Base-by-base conservation (phyloP, 1,140 invertebrate species). In the Macrotrachela quadricornifera region DNA sequence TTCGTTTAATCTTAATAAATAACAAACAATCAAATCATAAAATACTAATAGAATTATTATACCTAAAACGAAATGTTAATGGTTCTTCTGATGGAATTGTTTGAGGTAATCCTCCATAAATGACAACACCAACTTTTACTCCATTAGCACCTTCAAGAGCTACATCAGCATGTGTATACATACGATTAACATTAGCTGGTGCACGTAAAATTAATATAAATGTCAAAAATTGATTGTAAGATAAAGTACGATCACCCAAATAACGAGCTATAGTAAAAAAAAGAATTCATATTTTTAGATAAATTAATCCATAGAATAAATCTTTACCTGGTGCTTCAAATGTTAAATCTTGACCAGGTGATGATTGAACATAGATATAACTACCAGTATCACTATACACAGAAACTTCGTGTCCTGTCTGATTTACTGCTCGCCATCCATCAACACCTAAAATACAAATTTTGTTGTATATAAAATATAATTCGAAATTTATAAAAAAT, bases 211-310 rank as follows among this genome's bases (percentile, higher is more conserved):
- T 75, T 14, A 96, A 68, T 18, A 77, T 81, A 63, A 96, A 95
- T 38, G 78, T 78, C n/a, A 97, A 64, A 54, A 84, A 76, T 60
- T 91, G 85, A 70, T 94, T 94, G 68, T 96, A 97, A 40, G 85
- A 87, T 37, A 81, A 79, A 56, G 86, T 72, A 63, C 92, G 87
- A 71, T 96, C 86, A 0, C 87, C 87, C 13, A 94, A 71, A 65
- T 85, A 94, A 61, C 80, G 77, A 50, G 79, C 81, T 79, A 62
- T 55, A 68, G 64, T 56, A 55, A 59, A 39, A n/a, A n/a, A n/a
- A n/a, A n/a, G n/a, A n/a, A 55, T 15, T 53, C 38, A 42, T 42
- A 36, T 46, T 46, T 2, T n/a, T n/a, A n/a, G 46, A 14, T 13
- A 53, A 41, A 40, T 53, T 44, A 30, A 42, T 53, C 8, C 44